Evolutionary conservation across 2,797 vertebrate genomes (phyloP).

Genomic region (Hirundo rustica): DNA sequence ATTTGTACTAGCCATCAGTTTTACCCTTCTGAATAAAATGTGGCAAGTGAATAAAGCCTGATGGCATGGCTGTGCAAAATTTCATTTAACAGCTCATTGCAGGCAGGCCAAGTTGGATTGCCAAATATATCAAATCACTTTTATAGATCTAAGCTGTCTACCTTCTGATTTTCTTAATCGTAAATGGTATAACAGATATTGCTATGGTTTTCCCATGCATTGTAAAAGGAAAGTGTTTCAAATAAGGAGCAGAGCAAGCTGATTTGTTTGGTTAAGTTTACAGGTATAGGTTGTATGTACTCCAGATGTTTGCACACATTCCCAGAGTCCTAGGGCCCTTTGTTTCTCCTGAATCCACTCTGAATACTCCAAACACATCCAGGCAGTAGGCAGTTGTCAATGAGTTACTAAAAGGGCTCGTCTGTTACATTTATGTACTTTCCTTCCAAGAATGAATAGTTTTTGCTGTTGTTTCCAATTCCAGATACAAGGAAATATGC

Average conservation of each 20-base stretch:
- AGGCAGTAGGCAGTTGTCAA: conserved; percentile 32
- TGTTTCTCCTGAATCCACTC: conserved; percentile 31
- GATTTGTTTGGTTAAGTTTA: conserved; percentile 74
- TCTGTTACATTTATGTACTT: conserved; percentile 44
- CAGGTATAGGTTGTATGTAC: conserved; percentile 65
- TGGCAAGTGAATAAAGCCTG: conserved; percentile 52
- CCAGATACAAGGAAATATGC: not conserved
- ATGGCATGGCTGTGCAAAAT: conserved; percentile 61
- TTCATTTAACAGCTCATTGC: conserved; percentile 71
- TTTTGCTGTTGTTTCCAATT: conserved; percentile 19
- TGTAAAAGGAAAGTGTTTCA: conserved; percentile 75
- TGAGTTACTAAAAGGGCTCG: conserved; percentile 27
- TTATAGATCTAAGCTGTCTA: conserved; percentile 73
- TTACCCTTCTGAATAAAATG: conserved; percentile 54
- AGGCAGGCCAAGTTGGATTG: conserved; percentile 46
- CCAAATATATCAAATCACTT: conserved; percentile 68
- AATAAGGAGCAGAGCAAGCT: conserved; percentile 70
- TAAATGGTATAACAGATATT: conserved; percentile 70
- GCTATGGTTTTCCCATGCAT: conserved; percentile 60
- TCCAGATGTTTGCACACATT: conserved; percentile 73
- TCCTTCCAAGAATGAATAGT: conserved; percentile 28
- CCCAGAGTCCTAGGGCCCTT: conserved; percentile 31
- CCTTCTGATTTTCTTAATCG: conserved; percentile 71
- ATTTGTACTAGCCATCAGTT: conserved; percentile 29
- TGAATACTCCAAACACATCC: not conserved